phyloP scores from a whole-genome alignment of 2,113 vertebrate species.

The Lepus americanus region DNA sequence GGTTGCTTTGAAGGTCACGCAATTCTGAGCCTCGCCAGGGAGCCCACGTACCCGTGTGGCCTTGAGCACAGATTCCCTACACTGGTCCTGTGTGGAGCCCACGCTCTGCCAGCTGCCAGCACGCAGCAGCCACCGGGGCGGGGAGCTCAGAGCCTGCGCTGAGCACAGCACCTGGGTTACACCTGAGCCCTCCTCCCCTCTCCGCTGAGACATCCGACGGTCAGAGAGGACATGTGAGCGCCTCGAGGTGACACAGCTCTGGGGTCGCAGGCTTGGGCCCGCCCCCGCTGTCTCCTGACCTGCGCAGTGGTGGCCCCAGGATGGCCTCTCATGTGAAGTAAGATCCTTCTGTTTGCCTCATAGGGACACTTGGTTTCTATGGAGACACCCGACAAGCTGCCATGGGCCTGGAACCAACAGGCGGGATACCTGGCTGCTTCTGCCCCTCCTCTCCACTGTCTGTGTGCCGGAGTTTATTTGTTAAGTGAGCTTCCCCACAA shows the following conservation, averaged over 20 bases:
- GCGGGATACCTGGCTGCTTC: no score
- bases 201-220: not conserved
- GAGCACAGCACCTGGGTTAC: not conserved
- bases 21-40: not conserved
- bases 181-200: not conserved
- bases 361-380: not conserved
- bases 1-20: not conserved
- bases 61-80: not conserved
- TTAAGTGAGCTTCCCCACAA: not conserved
- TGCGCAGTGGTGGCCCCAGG: no score
- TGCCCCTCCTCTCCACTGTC: no score
- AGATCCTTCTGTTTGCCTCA: not conserved
- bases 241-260: not conserved
- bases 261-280: no score
- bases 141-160: not conserved
- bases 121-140: no score
- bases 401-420: not conserved
- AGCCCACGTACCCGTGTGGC: not conserved
- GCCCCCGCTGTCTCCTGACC: no score
- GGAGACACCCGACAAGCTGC: not conserved
- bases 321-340: no score
- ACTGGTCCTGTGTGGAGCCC: not conserved
- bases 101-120: not conserved
- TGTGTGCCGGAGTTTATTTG: accelerated
- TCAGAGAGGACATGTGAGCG: not conserved